Percentiles rank a stretch among this genome's conserved stretches.
Conservation (phyloP, 2,113 vertebrate genomes). For the Otocyon megalotis region DNA sequence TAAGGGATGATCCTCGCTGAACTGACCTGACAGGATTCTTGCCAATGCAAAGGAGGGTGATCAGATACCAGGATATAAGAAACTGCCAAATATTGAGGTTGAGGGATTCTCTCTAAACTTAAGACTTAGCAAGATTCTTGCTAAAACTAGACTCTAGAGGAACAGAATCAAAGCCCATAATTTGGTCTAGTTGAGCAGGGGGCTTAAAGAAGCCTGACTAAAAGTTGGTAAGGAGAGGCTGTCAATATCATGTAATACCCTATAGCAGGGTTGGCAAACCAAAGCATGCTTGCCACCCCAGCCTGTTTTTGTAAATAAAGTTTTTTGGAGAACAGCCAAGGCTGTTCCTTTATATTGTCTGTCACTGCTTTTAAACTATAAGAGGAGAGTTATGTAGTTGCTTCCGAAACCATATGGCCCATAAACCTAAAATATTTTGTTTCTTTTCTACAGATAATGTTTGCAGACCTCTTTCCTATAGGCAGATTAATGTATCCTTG, state of each 20-base stretch:
- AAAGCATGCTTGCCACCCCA: not conserved
- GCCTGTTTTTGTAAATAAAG: not conserved
- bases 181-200: not conserved
- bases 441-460: not conserved
- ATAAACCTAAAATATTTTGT: not conserved
- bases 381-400: not conserved
- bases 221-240: not conserved
- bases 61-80: not conserved
- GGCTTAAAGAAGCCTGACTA: not conserved
- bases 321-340: not conserved
- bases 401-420: not conserved
- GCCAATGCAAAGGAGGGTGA: not conserved
- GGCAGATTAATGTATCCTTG: conserved; percentile 19
- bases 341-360: not conserved
- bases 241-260: not conserved
- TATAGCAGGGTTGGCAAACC: not conserved
- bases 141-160: not conserved
- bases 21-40: not conserved
- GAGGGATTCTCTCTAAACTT: not conserved
- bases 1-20: not conserved
- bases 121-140: not conserved
- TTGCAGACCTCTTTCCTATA: not conserved
- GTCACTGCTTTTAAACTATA: not conserved
- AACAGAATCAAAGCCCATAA: not conserved
- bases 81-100: not conserved